Conservation (phyloP, 2,888 invertebrate genomes). For the Xanthorhoe designata region DNA sequence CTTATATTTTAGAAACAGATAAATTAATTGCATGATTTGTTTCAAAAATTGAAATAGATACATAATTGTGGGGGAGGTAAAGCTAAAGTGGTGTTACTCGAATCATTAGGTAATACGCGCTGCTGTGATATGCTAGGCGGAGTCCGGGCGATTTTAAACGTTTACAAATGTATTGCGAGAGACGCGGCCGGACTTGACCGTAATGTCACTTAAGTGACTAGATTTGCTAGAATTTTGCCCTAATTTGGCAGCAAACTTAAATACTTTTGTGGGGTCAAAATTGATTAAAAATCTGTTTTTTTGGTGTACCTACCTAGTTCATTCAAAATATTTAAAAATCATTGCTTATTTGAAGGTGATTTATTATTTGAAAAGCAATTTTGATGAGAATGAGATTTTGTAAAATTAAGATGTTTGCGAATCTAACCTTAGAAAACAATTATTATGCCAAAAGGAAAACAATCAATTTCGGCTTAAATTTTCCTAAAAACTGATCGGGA, state of each 20-base stretch:
- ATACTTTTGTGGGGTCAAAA: neutral
- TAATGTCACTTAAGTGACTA: conserved; percentile 39
- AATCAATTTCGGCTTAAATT: too few relatives aligned
- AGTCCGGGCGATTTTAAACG: conserved; percentile 61
- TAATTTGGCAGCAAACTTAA: conserved; percentile 25
- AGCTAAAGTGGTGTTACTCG: conserved; percentile 55
- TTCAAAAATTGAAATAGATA: too few relatives aligned
- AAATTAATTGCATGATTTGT: too few relatives aligned
- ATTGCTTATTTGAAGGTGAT: too few relatives aligned
- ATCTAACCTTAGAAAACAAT: too few relatives aligned
- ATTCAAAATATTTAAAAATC: neutral
- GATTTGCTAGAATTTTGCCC: conserved; percentile 28
- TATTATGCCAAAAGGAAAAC: too few relatives aligned
- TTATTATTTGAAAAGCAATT: too few relatives aligned
- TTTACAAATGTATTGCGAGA: conserved; percentile 46
- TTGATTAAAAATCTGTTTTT: neutral
- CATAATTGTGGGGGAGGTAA: conserved; percentile 35
- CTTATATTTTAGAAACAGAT: neutral
- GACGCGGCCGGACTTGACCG: conserved; percentile 51
- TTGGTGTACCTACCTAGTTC: neutral
- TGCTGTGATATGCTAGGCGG: conserved; percentile 79
- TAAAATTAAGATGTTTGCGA: too few relatives aligned
- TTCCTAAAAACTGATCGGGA: neutral
- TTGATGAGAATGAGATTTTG: too few relatives aligned
- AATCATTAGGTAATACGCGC: conserved; percentile 74